These are phyloP conservation scores for Acanthornis magna DNA, from an alignment of 2,797 vertebrate genomes.

Conservation along the genomic window DNA sequence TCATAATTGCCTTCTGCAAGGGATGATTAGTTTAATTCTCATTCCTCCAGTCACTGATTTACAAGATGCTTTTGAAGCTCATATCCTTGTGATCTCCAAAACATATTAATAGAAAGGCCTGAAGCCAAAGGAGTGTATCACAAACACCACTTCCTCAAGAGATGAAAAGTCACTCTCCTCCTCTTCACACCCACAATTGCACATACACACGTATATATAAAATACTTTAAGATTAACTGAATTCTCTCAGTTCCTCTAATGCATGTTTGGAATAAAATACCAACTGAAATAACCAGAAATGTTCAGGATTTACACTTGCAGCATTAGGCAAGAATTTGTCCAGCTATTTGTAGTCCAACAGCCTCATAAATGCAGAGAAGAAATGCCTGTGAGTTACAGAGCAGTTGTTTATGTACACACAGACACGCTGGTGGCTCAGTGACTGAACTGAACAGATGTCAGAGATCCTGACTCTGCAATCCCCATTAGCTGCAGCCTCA, in stretches of 20 bases:
- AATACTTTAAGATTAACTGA: neutral
- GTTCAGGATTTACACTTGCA: neutral
- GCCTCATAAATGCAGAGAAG: neutral
- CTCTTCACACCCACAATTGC: neutral
- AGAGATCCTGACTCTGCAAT: neutral
- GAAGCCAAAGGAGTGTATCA: neutral
- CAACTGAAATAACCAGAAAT: neutral
- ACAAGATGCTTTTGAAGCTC: neutral
- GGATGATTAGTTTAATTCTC: neutral
- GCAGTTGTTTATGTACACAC: neutral
- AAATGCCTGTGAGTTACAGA: neutral
- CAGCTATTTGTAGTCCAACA: neutral
- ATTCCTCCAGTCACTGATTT: slow-evolving; percentile 24
- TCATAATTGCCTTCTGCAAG: neutral
- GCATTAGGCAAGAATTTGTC: neutral
- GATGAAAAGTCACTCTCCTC: neutral
- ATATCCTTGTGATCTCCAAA: neutral
- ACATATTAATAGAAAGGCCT: neutral
- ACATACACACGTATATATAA: neutral
- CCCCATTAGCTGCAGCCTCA: neutral
- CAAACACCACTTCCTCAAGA: neutral
- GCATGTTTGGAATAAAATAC: neutral
- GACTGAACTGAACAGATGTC: neutral
- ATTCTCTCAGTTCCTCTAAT: neutral
- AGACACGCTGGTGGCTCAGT: neutral